Conservation (phyloP, 2,113 vertebrate species). For the Catharus fuscescens region DNA sequence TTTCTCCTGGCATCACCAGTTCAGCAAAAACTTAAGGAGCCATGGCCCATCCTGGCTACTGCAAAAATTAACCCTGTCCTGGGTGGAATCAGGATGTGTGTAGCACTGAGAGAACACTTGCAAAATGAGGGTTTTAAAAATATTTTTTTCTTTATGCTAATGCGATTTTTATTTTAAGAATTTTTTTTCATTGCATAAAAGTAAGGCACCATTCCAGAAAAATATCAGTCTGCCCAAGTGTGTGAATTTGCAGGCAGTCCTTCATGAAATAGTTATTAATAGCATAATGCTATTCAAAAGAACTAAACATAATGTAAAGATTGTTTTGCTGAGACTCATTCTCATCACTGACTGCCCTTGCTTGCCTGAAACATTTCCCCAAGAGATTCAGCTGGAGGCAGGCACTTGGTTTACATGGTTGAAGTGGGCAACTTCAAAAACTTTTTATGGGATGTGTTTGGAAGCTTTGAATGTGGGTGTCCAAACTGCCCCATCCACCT, state of each 20-base stretch:
- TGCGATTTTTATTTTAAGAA: neutral
- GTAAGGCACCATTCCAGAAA: neutral
- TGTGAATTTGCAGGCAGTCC: neutral
- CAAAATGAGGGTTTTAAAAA: rapidly evolving
- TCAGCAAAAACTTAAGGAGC: neutral
- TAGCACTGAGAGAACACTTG: neutral
- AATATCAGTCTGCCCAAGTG: neutral
- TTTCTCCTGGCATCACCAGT: neutral
- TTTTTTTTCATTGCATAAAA: neutral
- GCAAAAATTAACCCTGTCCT: neutral
- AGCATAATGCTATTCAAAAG: neutral
- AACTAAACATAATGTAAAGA: neutral
- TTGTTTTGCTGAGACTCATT: neutral
- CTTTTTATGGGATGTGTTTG: neutral
- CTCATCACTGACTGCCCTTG: neutral
- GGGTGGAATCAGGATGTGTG: neutral
- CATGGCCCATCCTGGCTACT: neutral
- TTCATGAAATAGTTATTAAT: neutral
- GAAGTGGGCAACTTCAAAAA: neutral
- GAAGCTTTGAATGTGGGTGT: neutral
- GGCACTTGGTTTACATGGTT: neutral
- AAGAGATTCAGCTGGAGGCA: neutral
- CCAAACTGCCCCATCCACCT: neutral
- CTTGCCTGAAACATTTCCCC: neutral
- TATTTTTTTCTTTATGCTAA: neutral